Base-by-base conservation (phyloP, 2,888 invertebrate genomes). In the Blera fallax region DNA sequence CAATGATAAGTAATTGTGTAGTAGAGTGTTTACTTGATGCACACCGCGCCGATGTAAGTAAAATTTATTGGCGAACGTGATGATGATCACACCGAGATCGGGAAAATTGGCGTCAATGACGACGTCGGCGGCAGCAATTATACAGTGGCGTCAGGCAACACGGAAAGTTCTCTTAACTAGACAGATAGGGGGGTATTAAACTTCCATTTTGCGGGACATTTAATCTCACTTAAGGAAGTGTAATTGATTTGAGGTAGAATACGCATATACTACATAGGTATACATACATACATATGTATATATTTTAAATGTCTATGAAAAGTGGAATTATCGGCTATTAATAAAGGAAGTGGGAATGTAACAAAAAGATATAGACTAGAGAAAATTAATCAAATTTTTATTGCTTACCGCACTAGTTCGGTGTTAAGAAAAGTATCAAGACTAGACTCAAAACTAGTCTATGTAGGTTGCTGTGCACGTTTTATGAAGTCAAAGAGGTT, bases 31-130 rank as follows among this genome's bases (percentile, higher is more conserved):
- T 37, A 24, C 50, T 50, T 37, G 34, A 14, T 77, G 60, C 60
- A 70, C 32, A 34, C 77, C 40, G 43, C 24, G 27, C 34, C 62
- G 50, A 72, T 69, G 65, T 72, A 70, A 78, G 72, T 48, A 73
- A 67, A 72, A 73, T 73, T 78, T 73, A 78, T 62, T 79, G 79
- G 80, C 76, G 64, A 85, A 85, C 80, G 80, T 80, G 80, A 79
- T 84, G 50, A 74, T 74, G 79, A 85, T 85, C 80, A 70, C 70
- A 80, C 73, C 34, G 37, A 80, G 62, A 73, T 78, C 73, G 40
- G 37, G 34, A n/a, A 54, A 45, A 67, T 67, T 73, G 79, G 54
- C 83, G 79, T 83, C 78, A 83, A 37, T 73, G 45, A 45, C 29
- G 18, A 70, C 56, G 56, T 56, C 64, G 27, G 1, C 3, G 18